These are phyloP conservation scores for Oriolus oriolus DNA, from an alignment of 2,113 vertebrate species.

Conservation along the genomic window DNA sequence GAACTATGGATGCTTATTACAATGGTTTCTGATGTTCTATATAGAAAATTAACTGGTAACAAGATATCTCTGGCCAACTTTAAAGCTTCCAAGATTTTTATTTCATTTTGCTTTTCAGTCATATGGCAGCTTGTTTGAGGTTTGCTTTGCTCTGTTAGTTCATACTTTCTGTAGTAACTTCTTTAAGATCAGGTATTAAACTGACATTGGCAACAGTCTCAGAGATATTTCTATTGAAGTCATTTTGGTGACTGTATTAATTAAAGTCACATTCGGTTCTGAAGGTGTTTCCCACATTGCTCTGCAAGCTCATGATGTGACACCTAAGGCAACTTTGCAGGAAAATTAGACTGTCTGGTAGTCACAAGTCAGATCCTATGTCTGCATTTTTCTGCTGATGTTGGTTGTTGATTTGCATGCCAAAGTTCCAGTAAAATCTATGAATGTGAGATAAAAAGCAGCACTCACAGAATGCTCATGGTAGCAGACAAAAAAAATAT, in stretches of 20 bases:
- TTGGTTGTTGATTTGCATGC: neutral
- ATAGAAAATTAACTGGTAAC: neutral
- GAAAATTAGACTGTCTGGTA: neutral
- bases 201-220: neutral
- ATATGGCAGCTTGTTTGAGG: neutral
- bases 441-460: neutral
- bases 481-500: neutral
- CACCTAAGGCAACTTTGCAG: neutral
- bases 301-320: neutral
- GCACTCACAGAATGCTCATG: neutral
- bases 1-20: neutral
- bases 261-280: neutral
- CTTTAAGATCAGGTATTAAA: neutral
- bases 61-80: neutral
- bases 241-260: neutral
- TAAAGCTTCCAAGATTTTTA: neutral
- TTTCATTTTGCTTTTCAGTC: neutral
- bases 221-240: neutral
- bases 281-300: neutral
- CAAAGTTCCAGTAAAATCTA: neutral
- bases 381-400: neutral
- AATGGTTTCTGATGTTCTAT: neutral
- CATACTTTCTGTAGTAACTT: neutral
- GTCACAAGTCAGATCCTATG: neutral
- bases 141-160: neutral